Conservation (phyloP, 2,888 invertebrate species). For the Gymnoscelis rufifasciata region DNA sequence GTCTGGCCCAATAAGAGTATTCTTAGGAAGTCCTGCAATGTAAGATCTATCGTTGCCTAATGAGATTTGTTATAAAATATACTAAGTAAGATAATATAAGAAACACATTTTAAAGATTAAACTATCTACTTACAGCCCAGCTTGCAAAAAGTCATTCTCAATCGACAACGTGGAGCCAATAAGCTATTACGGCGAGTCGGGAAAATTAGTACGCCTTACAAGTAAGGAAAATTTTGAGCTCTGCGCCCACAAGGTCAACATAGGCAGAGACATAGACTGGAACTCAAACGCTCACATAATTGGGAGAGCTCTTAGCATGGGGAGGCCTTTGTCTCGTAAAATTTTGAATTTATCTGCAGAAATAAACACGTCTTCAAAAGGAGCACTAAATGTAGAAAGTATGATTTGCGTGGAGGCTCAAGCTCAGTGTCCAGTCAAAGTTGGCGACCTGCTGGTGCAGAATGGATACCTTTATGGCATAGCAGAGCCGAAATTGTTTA, state of each 20-base stretch:
- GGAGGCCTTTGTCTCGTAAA: slow-evolving; percentile 51
- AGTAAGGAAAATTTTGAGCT: slow-evolving; percentile 46
- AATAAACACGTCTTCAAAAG: slow-evolving; percentile 15
- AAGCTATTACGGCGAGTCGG: slow-evolving; percentile 45
- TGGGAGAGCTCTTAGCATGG: slow-evolving; percentile 48
- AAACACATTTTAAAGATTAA: no score
- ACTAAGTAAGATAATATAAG: no score
- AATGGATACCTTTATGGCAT: slow-evolving; percentile 48
- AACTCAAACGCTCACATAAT: slow-evolving; percentile 40
- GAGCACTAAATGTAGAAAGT: slow-evolving; percentile 21
- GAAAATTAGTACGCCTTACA: slow-evolving; percentile 51
- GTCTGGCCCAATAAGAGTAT: slow-evolving; percentile 53
- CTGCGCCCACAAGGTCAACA: slow-evolving; percentile 44
- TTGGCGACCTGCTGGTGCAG: slow-evolving; percentile 61
- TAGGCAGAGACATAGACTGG: slow-evolving; percentile 40
- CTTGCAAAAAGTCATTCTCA: slow-evolving; percentile 61
- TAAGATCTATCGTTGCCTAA: slow-evolving; percentile 34
- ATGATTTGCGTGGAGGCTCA: slow-evolving; percentile 52
- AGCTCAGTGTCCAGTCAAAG: slow-evolving; percentile 53
- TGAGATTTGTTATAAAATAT: no score
- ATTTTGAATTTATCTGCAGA: slow-evolving; percentile 37
- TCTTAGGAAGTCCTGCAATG: slow-evolving; percentile 49
- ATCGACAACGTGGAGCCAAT: slow-evolving; percentile 47
- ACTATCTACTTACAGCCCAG: slow-evolving; percentile 46
- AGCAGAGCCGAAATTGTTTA: slow-evolving; percentile 48